Evolutionary conservation across 2,113 vertebrate genomes (phyloP), one percentile per base, ranked within the genome.

Genomic region (Ursus arctos): DNA sequence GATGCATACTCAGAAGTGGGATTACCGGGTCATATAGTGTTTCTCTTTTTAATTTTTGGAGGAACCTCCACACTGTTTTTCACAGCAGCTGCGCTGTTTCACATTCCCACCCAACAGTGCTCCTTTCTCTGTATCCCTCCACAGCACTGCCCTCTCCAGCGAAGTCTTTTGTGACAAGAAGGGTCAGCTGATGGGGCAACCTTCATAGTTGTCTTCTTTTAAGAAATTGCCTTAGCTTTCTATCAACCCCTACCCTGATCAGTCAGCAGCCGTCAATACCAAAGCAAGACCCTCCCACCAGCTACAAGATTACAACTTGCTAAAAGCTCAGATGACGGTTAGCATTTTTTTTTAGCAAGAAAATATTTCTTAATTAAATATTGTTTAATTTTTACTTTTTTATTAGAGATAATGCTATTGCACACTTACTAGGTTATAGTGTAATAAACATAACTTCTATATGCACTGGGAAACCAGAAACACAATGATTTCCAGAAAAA

Each of bases 81-180:
- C 74, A 77, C 12, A 31, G 43, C 7, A 43, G 26, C 43, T 9
- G 26, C 1, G 1, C 43, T 31, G 7, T 77, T 77, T 49, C 26
- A 16, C 74, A 18, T 77, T 77, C 74, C 43, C 26, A 31, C 15
- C 47, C 43, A 77, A 18, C 14, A 10, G 14, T 1, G 26, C 26
- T 28, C 26, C 26, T 15, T 26, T 26, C 7, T 77, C 49, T 14
- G 49, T 1, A 9, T 49, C 7, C 26, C 43, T 31, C 26, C 26
- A 15, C 47, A n/a, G 76, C 31, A 2, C 18, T 2, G 9, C 28
- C 47, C 0, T 1, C 4, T n/a, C 16, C 9, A 33, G 40, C 4
- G 18, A 53, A 11, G 28, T 21, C 31, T 19, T 53, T 28, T 6
- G 2, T 53, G 28, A 21, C 51, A 33, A 3, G 76, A 53, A 21